Evolutionary conservation across 2,888 invertebrate genomes (phyloP), one percentile per base, ranked within the genome.

Genomic region (Brachynemurus nebulosus): DNA sequence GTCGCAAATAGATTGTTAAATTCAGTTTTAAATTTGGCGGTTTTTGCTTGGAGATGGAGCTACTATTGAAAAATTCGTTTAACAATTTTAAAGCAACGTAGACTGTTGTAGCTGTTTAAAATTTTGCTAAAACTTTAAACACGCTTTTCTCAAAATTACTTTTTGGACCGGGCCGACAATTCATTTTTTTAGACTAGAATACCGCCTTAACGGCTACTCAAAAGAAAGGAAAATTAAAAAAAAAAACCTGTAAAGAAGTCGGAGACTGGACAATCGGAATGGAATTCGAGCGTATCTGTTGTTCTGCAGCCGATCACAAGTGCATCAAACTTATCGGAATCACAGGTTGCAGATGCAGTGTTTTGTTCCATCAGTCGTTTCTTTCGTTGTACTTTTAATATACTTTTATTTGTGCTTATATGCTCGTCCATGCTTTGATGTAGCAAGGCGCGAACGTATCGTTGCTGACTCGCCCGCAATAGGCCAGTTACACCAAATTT

Each of bases 251-350:
- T 79, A 50, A 81, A 71, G 48, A 77, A 63, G 55, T 78, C 78
- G 45, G 74, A 73, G 54, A 76, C 72, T 48, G 77, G 72, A 65
- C 85, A 86, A 49, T 75, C 78, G 27, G 80, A 79, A 56, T 77
- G 75, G 58, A 85, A 80, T 65, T 86, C 84, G 78, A 86, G 80
- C 47, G 80, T 80, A 62, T 85, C 84, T 47, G 72, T 71, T 30
- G 78, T 77, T 55, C 77, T 78, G 61, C 86, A 86, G 11, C 85
- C 85, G 45, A 85, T 78, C 54, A 79, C 77, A 49, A 85, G 69
- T 55, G 76, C 76, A 48, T 75, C 76, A 58, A 80, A 78, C 52
- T 74, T 76, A 53, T 69, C 68, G 48, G 62, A 65, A 51, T 69
- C 66, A 58, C 76, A 75, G 47, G 62, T 58, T 41, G 62, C 63